phyloP scores from a whole-genome alignment of 2,888 invertebrate species.

The Sphaeridia pumilis region DNA sequence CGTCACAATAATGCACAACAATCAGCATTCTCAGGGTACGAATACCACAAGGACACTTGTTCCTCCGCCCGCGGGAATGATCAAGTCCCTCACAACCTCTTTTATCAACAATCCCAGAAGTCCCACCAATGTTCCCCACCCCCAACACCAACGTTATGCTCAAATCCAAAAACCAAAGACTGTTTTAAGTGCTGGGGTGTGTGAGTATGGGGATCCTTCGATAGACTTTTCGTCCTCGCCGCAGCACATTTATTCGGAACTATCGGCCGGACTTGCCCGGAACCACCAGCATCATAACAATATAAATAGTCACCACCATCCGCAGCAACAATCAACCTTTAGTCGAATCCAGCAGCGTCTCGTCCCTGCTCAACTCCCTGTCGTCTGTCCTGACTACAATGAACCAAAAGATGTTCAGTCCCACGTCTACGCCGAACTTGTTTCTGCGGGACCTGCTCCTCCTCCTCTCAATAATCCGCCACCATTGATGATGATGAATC shows the following conservation, averaged over 20 bases:
- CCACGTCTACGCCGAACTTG: constrained; percentile 34
- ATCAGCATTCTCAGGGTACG: constrained; percentile 37
- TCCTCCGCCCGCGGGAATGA: constrained; percentile 20
- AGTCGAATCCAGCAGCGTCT: constrained; percentile 46
- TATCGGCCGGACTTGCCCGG: too few relatives aligned
- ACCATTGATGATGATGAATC: too few relatives aligned
- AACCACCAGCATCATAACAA: neutral
- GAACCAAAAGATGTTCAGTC: constrained; percentile 36
- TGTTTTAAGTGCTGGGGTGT: constrained; percentile 31
- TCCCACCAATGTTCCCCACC: constrained; percentile 11
- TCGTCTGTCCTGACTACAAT: constrained; percentile 35
- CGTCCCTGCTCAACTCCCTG: neutral
- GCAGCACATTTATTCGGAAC: constrained; percentile 35
- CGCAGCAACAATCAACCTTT: constrained; percentile 44
- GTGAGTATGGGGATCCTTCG: constrained; percentile 44
- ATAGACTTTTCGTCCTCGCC: constrained; percentile 26
- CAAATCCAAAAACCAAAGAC: constrained; percentile 26
- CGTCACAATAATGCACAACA: constrained; percentile 33
- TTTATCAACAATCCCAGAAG: constrained; percentile 7
- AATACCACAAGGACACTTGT: constrained; percentile 40
- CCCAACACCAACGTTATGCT: constrained; percentile 18
- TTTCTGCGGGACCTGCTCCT: neutral
- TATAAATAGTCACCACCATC: constrained; percentile 39
- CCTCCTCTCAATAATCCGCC: neutral
- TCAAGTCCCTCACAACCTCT: neutral